Conservation (phyloP, 2,888 invertebrate genomes). For the Clivina fossor region DNA sequence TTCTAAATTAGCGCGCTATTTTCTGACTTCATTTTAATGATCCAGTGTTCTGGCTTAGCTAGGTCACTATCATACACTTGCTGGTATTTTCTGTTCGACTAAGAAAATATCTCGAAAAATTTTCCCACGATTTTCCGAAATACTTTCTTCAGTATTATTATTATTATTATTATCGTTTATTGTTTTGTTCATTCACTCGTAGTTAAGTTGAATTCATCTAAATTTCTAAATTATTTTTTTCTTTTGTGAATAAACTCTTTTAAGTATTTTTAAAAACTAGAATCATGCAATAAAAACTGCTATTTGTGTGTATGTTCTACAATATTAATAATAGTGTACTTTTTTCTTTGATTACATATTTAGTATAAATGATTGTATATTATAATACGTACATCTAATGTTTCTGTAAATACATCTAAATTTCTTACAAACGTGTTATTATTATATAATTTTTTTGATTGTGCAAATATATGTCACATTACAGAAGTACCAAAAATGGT, state of each 20-base stretch:
- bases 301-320: conserved; percentile 21
- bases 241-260: neutral
- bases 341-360: conserved; percentile 20
- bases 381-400: conserved; percentile 21
- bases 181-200: neutral
- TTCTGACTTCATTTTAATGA: conserved; percentile 41
- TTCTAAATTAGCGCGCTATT: conserved; percentile 54
- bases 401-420: conserved; percentile 31
- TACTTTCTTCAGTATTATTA: neutral
- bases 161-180: neutral
- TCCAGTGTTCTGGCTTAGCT: conserved; percentile 10
- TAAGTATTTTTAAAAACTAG: neutral
- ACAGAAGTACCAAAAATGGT: conserved; percentile 15
- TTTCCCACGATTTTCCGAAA: conserved; percentile 21
- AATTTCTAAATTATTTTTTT: neutral
- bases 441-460: conserved; percentile 24
- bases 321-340: conserved; percentile 7
- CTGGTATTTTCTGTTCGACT: neutral
- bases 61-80: conserved; percentile 26
- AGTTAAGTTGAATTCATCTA: neutral
- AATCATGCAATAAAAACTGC: conserved; percentile 23
- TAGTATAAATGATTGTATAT: conserved; percentile 17
- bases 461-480: conserved; percentile 30
- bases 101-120: conserved; percentile 18
- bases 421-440: conserved; percentile 24